Percentiles rank a stretch among this genome's conserved stretches.
These are phyloP conservation scores for Drosophila suboccidentalis DNA, from an alignment of 2,888 invertebrate genomes.

Conservation along the genomic window DNA sequence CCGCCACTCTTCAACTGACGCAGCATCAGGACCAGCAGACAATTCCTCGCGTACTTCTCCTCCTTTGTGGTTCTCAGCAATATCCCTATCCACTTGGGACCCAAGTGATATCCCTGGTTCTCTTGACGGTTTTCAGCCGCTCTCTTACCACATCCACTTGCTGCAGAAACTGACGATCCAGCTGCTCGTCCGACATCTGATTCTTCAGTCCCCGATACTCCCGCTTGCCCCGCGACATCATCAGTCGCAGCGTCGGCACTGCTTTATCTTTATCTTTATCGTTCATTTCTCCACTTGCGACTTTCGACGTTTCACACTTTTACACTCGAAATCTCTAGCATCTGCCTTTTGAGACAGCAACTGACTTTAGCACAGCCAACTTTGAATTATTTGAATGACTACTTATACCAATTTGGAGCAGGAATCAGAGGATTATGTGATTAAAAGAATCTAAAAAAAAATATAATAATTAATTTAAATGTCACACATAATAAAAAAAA, in stretches of 20 bases:
- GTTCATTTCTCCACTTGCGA: not conserved
- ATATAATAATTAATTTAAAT: too few relatives aligned
- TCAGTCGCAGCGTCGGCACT: not conserved
- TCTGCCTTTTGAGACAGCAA: too few relatives aligned
- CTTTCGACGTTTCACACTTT: too few relatives aligned
- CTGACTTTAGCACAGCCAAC: not conserved
- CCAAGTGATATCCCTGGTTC: not conserved
- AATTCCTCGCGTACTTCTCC: constrained; percentile 37
- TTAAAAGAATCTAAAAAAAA: too few relatives aligned
- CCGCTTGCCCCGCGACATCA: not conserved
- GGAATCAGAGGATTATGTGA: too few relatives aligned
- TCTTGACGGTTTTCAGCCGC: not conserved
- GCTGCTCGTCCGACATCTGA: constrained; percentile 11
- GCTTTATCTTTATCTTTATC: not conserved
- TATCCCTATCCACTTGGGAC: constrained; percentile 27
- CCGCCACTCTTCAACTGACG: constrained; percentile 9
- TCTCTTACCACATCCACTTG: not conserved
- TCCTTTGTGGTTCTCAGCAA: constrained; percentile 12
- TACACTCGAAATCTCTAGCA: not conserved
- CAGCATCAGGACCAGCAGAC: constrained; percentile 17
- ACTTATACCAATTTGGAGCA: too few relatives aligned
- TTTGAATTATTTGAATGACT: not conserved
- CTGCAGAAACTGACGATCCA: constrained; percentile 5
- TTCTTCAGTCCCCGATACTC: not conserved
- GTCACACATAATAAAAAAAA: too few relatives aligned